These are phyloP conservation scores for Atta texana DNA, from an alignment of 1,140 invertebrate species.

Conservation along the genomic window DNA sequence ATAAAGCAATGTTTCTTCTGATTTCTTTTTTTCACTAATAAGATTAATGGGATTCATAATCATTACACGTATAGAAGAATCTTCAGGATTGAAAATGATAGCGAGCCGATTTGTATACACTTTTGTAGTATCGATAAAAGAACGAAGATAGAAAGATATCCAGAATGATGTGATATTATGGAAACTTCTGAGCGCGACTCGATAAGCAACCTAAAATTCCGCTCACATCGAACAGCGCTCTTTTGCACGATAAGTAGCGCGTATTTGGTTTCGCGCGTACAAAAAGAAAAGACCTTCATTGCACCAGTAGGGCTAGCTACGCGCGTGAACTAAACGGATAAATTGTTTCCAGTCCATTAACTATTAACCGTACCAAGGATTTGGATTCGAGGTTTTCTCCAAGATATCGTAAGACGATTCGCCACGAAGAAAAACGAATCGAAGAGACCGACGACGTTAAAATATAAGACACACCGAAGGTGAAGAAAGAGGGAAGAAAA, in stretches of 20 bases:
- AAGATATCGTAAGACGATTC: conserved; percentile 59
- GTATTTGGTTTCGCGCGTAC: conserved; percentile 29
- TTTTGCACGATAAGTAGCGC: conserved; percentile 60
- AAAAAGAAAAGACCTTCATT: conserved; percentile 34
- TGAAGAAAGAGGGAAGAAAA: conserved; percentile 66
- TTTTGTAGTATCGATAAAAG: conserved; percentile 3
- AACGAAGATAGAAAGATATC: conserved; percentile 9
- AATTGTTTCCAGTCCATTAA: conserved; percentile 84
- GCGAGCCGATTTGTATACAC: not conserved
- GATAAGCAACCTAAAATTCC: conserved; percentile 54
- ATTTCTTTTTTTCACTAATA: not conserved
- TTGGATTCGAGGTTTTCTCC: conserved; percentile 75
- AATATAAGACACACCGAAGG: conserved; percentile 61
- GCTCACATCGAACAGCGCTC: conserved; percentile 36
- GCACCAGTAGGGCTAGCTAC: not conserved
- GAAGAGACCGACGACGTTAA: conserved; percentile 60
- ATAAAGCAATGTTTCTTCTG: not conserved
- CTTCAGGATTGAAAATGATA: too few species aligned
- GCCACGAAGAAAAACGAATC: conserved; percentile 65
- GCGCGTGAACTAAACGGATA: conserved; percentile 71
- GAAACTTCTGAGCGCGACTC: conserved; percentile 41
- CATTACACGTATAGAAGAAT: not conserved
- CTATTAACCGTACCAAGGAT: conserved; percentile 76
- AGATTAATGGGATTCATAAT: not conserved
- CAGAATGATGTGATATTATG: conserved; percentile 16